Base-by-base conservation (phyloP, 2,113 vertebrate species). In the Pseudorhombus dupliciocellatus region DNA sequence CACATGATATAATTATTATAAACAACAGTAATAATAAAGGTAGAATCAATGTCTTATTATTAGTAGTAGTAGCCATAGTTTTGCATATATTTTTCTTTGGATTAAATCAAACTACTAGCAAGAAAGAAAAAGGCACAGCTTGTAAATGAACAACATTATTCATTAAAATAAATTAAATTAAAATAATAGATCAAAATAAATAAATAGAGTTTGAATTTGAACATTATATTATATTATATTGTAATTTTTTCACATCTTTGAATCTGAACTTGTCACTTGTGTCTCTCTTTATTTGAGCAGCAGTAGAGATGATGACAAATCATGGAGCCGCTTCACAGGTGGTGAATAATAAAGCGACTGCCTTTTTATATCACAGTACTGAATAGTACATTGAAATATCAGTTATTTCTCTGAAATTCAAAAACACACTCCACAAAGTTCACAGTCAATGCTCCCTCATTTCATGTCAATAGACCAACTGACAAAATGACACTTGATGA, bases 271-370 rank as follows among this genome's bases (percentile, higher is more conserved):
- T 42, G 5, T 4, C 5, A 42, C 40, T 5, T 4, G 40, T 42
- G 3, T 42, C 40, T 16, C 40, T 42, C 15, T 42, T 42, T 4
- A 42, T 15, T 16, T 42, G 15, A 42, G 40, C 40, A 42, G 40
- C 15, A 7, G 40, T 18, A 2, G 31, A 18, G 20, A 58, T 28
- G 20, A 59, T 51, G 30, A 24, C 61, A n/a, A 51, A 52, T 16
- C 53, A 54, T 66, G 58, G 14, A 50, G 40, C 55, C 5, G 10
- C 12, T 69, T 9, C 22, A 31, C 14, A 40, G 25, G 22, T 81
- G 8, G 1, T 63, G 11, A 63, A 37, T 68, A 55, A 48, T 75
- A n/a, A 1, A 55, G 50, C 12, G 48, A 48, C 22, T 48, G 52
- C 56, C 55, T 51, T 50, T 52, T 42, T 1, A 51, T 3, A 54